These are phyloP conservation scores for Orestias chungarensis DNA, from an alignment of 2,797 vertebrate species.

Conservation along the genomic window DNA sequence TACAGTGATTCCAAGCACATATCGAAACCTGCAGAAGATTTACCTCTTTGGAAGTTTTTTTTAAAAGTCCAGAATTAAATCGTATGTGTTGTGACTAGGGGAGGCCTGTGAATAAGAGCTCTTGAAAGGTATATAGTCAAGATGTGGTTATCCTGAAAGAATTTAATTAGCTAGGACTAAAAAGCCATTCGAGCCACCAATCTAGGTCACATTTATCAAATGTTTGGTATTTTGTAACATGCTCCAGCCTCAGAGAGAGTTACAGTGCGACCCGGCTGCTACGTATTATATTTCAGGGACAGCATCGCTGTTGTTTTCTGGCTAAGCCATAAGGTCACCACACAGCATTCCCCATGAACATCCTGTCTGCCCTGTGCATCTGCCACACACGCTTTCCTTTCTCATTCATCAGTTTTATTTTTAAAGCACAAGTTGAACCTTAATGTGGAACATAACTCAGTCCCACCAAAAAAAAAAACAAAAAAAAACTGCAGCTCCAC, in stretches of 20 bases:
- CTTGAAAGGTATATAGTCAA: background rate
- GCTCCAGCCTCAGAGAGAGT: slow-evolving; percentile 9
- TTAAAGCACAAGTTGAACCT: background rate
- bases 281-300: slow-evolving; percentile 19
- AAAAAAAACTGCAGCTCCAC: slow-evolving; percentile 14
- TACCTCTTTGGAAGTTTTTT: too few relatives aligned
- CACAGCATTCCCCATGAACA: slow-evolving; percentile 54
- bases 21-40: background rate
- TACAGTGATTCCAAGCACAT: background rate
- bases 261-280: slow-evolving; percentile 18
- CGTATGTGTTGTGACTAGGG: too few relatives aligned
- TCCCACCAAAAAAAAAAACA: slow-evolving; percentile 8
- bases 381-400: slow-evolving; percentile 56
- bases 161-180: background rate
- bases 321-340: slow-evolving; percentile 39
- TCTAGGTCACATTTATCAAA: slow-evolving; percentile 1
- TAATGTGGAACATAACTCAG: background rate
- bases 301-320: slow-evolving; percentile 20
- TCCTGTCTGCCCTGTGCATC: slow-evolving; percentile 62
- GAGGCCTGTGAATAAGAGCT: background rate
- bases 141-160: background rate
- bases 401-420: slow-evolving; percentile 15
- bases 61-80: too few relatives aligned
- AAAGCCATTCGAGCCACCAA: background rate
- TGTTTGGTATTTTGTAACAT: background rate